A percentile compares a stretch with the other conserved stretches of the same genome.
Conservation (phyloP, 37 sponge, comb jelly and placozoan genomes). For the Theonella swinhoei region DNA sequence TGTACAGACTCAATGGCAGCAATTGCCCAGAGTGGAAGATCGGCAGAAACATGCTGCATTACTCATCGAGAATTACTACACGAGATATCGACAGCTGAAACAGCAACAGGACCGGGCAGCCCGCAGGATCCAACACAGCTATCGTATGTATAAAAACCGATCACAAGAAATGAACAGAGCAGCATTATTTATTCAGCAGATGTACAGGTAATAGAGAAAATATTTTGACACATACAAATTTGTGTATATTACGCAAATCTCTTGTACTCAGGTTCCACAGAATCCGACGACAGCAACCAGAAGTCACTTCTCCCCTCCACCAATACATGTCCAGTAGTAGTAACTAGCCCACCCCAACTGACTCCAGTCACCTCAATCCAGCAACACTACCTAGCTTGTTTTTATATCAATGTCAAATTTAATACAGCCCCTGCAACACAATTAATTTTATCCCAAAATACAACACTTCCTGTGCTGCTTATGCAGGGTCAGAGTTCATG, state of each 20-base stretch:
- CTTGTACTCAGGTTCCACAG: background rate
- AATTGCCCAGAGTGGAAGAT: background rate
- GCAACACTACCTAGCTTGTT: background rate
- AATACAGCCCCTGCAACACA: too few relatives aligned
- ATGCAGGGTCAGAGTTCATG: too few relatives aligned
- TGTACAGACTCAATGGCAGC: background rate
- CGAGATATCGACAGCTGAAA: slow-evolving; percentile 50
- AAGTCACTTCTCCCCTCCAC: background rate
- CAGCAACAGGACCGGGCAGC: slow-evolving; percentile 45
- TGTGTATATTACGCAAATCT: background rate
- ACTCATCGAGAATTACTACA: slow-evolving; percentile 63
- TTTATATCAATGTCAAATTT: too few relatives aligned
- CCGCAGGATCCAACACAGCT: slow-evolving; percentile 52
- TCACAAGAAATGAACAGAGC: slow-evolving; percentile 50
- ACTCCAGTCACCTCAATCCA: background rate
- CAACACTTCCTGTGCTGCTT: too few relatives aligned
- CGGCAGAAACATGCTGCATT: slow-evolving; percentile 59
- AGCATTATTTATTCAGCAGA: slow-evolving; percentile 56
- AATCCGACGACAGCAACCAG: background rate
- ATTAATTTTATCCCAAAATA: too few relatives aligned
- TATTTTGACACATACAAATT: background rate
- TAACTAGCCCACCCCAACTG: background rate
- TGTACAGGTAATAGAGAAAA: slow-evolving; percentile 55
- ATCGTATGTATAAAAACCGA: slow-evolving; percentile 35
- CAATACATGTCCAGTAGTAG: background rate